Base-by-base conservation (phyloP, 1,140 invertebrate species). In the Anagrus nilaparvatae region DNA sequence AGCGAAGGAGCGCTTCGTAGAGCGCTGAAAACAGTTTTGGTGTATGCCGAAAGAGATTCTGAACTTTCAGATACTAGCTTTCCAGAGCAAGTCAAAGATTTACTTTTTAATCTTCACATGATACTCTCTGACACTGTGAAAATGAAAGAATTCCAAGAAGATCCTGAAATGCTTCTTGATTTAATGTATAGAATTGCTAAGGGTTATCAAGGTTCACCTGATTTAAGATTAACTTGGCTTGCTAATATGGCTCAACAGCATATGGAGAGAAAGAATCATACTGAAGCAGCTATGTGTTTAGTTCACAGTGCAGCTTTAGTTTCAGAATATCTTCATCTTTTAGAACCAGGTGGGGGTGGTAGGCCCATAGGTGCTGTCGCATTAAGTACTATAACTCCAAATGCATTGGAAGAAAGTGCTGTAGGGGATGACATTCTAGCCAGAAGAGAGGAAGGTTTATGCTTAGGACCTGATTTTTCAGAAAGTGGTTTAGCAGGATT, bases 71-170 rank as follows among this genome's bases (percentile, higher is more conserved):
- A 91, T 44, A 94, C 90, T 0, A 84, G 83, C 24, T 96, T 97
- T 58, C 90, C 91, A 0, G 88, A 93, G 59, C 91, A 96, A 76
- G 91, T 97, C 4, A 85, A 90, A 58, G 93, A 97, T 69, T 69
- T 98, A 32, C 79, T 97, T 3, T 96, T 96, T 64, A 98, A 98
- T 71, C 70, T 98, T 31, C 91, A 97, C 65, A 97, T 96, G 89
- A 98, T 98, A 51, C 72, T 98, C 14, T 96, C 92, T 0, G 93
- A 98, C 61, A 98, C 95, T 1, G 91, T 97, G 3, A 97, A 97
- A 74, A 97, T 98, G 93, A 97, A 97, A 65, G 91, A 97, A 61
- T 95, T 93, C 65, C 85, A 92, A 65, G 90, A 97, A 60, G 94
- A 98, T 70, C 93, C 93, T 1, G 94, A 98, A 74, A 97, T 97